Percentiles rank a stretch among this genome's conserved stretches.
Evolutionary conservation across 2,888 invertebrate genomes (phyloP).

Genomic region (Drosophila histrio): DNA sequence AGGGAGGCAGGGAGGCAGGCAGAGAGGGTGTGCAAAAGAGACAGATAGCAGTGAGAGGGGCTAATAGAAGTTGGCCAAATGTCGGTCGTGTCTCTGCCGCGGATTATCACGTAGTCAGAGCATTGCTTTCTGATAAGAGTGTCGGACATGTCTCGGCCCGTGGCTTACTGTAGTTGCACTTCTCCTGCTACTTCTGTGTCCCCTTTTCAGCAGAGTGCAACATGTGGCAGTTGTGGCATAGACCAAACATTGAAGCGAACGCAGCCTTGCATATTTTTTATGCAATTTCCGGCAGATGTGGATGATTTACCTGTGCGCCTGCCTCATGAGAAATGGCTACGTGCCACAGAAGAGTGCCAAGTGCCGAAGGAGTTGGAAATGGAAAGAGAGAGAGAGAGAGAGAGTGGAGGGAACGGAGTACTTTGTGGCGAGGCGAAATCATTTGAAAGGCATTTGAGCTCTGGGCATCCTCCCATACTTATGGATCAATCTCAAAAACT

Average conservation of each 20-base stretch:
- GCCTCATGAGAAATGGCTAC: constrained; percentile 72
- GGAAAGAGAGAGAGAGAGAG: neutral
- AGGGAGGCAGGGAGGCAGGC: neutral
- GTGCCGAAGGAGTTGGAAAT: constrained; percentile 20
- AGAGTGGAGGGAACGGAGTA: neutral
- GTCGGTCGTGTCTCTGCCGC: constrained; percentile 70
- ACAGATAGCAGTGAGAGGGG: constrained; percentile 11
- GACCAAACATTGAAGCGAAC: constrained; percentile 48
- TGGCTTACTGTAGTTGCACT: constrained; percentile 55
- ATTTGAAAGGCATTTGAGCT: constrained; percentile 23
- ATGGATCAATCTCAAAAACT: constrained; percentile 31
- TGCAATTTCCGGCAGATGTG: constrained; percentile 80
- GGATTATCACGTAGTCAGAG: constrained; percentile 74
- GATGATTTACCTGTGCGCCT: constrained; percentile 70
- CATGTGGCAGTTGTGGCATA: constrained; percentile 33
- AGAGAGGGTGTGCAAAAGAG: neutral
- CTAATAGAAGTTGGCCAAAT: constrained; percentile 69
- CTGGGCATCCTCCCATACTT: constrained; percentile 4
- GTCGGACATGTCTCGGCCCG: constrained; percentile 60
- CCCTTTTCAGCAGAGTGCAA: constrained; percentile 19
- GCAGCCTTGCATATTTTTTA: constrained; percentile 71
- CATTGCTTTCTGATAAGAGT: constrained; percentile 68
- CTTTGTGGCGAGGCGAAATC: constrained; percentile 20
- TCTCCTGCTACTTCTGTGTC: neutral
- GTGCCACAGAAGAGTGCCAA: constrained; percentile 52